These are phyloP conservation scores for Hydrocynus forskahlii DNA, from an alignment of 2,797 vertebrate genomes.

Conservation along the genomic window DNA sequence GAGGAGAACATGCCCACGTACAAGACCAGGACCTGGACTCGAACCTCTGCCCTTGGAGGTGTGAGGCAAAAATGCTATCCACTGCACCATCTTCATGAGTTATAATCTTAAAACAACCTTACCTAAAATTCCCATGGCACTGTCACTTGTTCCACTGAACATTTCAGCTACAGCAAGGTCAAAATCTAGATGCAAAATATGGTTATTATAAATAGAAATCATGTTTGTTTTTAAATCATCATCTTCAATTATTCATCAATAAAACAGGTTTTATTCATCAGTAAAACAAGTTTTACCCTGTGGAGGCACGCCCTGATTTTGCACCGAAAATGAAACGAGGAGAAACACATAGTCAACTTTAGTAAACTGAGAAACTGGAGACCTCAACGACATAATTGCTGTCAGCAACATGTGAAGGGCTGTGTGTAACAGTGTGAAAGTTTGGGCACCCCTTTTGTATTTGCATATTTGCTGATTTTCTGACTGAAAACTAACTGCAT, in stretches of 20 bases:
- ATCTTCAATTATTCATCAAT: background rate
- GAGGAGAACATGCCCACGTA: no score
- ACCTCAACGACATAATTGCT: no score
- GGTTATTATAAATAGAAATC: background rate
- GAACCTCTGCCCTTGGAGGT: no score
- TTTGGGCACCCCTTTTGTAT: no score
- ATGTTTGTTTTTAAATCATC: background rate
- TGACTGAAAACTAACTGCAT: no score
- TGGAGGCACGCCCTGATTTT: background rate
- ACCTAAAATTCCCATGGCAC: background rate
- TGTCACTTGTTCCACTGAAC: background rate
- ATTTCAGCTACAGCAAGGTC: background rate
- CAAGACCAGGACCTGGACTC: no score
- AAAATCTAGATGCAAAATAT: background rate
- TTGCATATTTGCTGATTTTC: no score
- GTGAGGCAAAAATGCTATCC: no score
- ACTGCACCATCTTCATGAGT: no score
- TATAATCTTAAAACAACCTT: background rate
- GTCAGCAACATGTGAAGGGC: no score
- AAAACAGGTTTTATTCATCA: background rate
- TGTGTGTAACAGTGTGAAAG: no score
- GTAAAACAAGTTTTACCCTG: slow-evolving; percentile 3
- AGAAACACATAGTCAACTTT: background rate
- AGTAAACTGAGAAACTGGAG: background rate
- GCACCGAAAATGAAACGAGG: slow-evolving; percentile 23